These are phyloP conservation scores for Apantesis nais DNA, from an alignment of 2,888 invertebrate genomes.

Conservation along the genomic window DNA sequence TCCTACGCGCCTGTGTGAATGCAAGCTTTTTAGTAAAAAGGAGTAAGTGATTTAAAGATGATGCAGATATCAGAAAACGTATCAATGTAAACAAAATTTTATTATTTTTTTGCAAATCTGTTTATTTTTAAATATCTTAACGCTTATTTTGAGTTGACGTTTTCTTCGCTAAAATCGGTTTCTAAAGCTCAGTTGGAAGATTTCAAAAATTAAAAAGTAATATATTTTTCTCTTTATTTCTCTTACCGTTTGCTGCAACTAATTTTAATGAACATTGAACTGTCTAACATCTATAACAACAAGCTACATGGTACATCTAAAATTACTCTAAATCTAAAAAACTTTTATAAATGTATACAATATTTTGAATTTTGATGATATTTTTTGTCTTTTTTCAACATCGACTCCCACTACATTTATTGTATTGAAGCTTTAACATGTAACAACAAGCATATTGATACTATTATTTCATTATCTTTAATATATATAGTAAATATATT, in stretches of 20 bases:
- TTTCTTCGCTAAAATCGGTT: slow-evolving; percentile 70
- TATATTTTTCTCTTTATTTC: slow-evolving; percentile 34
- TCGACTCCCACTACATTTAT: slow-evolving; percentile 63
- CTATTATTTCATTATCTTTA: slow-evolving; percentile 49
- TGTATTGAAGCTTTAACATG: slow-evolving; percentile 72
- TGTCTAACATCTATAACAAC: slow-evolving; percentile 74
- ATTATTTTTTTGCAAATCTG: slow-evolving; percentile 29
- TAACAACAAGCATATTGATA: slow-evolving; percentile 69
- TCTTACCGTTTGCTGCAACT: slow-evolving; percentile 56
- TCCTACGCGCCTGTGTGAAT: too few relatives aligned
- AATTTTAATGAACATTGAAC: slow-evolving; percentile 64
- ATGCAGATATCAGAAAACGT: not conserved
- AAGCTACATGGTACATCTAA: slow-evolving; percentile 65
- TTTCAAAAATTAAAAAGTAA: slow-evolving; percentile 39
- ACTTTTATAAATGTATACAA: slow-evolving; percentile 82
- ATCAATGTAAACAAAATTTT: slow-evolving; percentile 27
- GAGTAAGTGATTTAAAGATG: too few relatives aligned
- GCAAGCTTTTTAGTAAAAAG: too few relatives aligned
- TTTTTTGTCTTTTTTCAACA: slow-evolving; percentile 60
- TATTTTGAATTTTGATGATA: slow-evolving; percentile 58
- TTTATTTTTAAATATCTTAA: slow-evolving; percentile 52
- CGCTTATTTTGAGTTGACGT: slow-evolving; percentile 56
- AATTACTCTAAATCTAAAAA: slow-evolving; percentile 68
- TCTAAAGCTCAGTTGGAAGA: slow-evolving; percentile 67
- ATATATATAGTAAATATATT: slow-evolving; percentile 33